These are phyloP conservation scores for Drosophila teissieri DNA, from an alignment of 1,140 invertebrate species.

Conservation along the genomic window DNA sequence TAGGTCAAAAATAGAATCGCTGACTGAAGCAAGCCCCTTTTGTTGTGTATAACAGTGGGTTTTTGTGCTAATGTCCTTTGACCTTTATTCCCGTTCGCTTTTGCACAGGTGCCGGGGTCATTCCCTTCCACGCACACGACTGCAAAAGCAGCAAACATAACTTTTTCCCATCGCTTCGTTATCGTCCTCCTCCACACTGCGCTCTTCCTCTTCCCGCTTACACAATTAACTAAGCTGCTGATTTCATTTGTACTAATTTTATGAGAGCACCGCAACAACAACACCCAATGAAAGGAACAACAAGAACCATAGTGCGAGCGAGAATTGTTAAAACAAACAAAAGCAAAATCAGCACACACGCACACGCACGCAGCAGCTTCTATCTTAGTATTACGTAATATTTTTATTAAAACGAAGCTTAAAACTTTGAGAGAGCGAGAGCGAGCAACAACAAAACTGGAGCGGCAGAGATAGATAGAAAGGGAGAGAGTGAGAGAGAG, in stretches of 20 bases:
- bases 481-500: background rate
- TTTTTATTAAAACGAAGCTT: conserved; percentile 82
- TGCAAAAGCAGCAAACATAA: background rate
- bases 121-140: conserved; percentile 48
- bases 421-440: conserved; percentile 52
- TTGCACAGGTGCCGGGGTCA: conserved; percentile 59
- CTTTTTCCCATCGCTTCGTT: background rate
- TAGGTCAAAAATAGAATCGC: conserved; percentile 13
- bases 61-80: conserved; percentile 63
- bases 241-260: conserved; percentile 60
- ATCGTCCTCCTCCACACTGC: background rate
- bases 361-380: conserved; percentile 37
- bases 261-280: conserved; percentile 26
- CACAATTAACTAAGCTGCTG: conserved; percentile 30
- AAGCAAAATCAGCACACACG: conserved; percentile 41
- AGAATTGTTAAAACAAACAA: conserved; percentile 63
- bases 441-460: conserved; percentile 55
- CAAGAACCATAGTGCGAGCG: conserved; percentile 11
- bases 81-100: conserved; percentile 61
- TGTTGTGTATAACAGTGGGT: conserved; percentile 9
- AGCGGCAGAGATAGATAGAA: conserved; percentile 22
- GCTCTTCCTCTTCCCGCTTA: background rate
- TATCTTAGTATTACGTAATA: conserved; percentile 81
- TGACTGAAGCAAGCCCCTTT: conserved; percentile 11
- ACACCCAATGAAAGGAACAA: background rate